Conservation (phyloP, 2,113 vertebrate species). For the Pterocles orientalis region DNA sequence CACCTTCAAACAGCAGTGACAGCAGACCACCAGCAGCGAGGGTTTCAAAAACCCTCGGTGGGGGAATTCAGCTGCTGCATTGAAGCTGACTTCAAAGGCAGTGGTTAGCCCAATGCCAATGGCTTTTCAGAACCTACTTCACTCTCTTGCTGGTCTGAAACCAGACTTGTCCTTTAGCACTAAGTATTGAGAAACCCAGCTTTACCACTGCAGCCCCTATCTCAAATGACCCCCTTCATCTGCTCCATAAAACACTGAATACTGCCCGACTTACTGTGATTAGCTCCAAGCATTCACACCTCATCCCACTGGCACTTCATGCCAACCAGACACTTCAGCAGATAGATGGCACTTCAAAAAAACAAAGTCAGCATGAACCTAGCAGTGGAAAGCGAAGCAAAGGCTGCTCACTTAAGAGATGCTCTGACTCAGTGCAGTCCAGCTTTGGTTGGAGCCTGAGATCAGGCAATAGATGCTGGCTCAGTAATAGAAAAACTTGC, state of each 20-base stretch:
- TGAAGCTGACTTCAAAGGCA: background rate
- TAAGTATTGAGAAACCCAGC: background rate
- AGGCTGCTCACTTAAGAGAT: background rate
- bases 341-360: background rate
- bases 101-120: background rate
- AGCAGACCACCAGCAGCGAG: background rate
- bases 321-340: background rate
- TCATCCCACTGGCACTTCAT: background rate
- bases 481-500: background rate
- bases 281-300: background rate
- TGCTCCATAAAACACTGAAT: background rate
- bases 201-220: background rate
- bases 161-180: background rate
- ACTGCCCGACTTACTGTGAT: fast-evolving
- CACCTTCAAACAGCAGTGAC: background rate
- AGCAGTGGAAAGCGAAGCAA: background rate
- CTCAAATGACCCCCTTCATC: background rate
- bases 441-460: background rate
- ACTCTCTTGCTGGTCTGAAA: background rate
- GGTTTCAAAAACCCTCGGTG: background rate
- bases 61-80: background rate
- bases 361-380: background rate
- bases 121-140: background rate
- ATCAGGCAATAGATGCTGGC: background rate
- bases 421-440: background rate